Evolutionary conservation across 2,797 vertebrate genomes (phyloP).

Genomic region (Gallinago stenura): DNA sequence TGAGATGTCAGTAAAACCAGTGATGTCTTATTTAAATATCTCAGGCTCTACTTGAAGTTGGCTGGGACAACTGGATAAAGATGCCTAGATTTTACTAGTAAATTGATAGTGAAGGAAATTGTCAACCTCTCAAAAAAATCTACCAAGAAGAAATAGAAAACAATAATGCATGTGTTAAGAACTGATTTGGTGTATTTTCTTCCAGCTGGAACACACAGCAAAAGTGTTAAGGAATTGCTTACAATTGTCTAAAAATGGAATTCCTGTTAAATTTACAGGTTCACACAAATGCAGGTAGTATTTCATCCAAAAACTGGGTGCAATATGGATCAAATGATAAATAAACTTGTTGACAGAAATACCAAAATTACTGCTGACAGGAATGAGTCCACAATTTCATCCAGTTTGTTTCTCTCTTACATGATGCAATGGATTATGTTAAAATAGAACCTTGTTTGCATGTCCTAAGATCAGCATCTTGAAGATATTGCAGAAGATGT

Average conservation of each 20-base stretch:
- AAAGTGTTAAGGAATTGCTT: not conserved
- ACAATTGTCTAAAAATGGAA: not conserved
- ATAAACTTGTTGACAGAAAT: not conserved
- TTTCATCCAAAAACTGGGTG: not conserved
- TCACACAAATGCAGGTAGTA: not conserved
- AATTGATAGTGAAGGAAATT: not conserved
- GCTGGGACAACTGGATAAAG: not conserved
- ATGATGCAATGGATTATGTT: not conserved
- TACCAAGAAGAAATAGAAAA: not conserved
- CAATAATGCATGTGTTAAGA: not conserved
- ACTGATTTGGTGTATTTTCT: not conserved
- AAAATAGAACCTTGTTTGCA: not conserved
- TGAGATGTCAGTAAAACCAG: not conserved
- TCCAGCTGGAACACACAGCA: not conserved
- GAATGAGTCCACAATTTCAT: not conserved
- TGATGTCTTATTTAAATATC: not conserved
- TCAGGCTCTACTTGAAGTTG: not conserved
- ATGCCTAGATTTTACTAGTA: not conserved
- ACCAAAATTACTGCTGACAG: not conserved
- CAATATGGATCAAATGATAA: not conserved
- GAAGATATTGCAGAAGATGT: not conserved
- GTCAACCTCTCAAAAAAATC: not conserved
- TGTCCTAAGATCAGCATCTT: not conserved
- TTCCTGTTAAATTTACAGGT: not conserved
- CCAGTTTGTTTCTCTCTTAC: not conserved